Evolutionary conservation across 2,113 vertebrate species (phyloP), one percentile per base, ranked within the genome.

Genomic region (Microtus oregoni): DNA sequence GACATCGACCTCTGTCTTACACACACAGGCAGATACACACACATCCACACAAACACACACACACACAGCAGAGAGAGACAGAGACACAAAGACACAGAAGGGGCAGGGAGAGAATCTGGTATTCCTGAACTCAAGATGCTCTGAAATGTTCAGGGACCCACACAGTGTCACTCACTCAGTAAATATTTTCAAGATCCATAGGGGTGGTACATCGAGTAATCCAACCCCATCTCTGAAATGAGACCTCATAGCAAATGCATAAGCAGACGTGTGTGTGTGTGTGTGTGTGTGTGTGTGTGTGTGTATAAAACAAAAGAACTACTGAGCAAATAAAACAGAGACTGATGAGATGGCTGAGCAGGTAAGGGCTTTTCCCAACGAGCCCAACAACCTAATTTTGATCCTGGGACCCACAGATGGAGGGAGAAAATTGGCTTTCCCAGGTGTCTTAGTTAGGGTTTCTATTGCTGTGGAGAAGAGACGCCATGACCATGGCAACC

Each of bases 151-250:
- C 76, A 91, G 52, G 58, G 77, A 88, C 28, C 12, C 61, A 89
- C 50, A 50, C 44, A 85, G 38, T 75, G 92, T 96, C 88, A 96
- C 44, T 95, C 41, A 96, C 28, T 75, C 32, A 38, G 73, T 63
- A 90, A 87, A 75, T 90, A 68, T 85, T 94, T 93, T 76, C 44
- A 89, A 97, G 86, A 20, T 91, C 72, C 79, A 92, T 22, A 12
- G 28, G 20, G 89, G 55, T 91, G 67, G 61, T 30, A 73, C 58
- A 61, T 72, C 52, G 58, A 86, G 9, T 77, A 90, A 65, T 72
- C 35, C 86, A 81, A 35, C 20, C 85, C 38, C 44, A 20, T 50
- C 38, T 87, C 50, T 78, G 70, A 81, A 61, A 73, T 47, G 17
- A 78, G 63, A 44, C 52, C 19, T 41, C 67, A 89, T 28, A 92